Evolutionary conservation across 2,113 vertebrate species (phyloP).

Genomic region (Anolis sagrei): DNA sequence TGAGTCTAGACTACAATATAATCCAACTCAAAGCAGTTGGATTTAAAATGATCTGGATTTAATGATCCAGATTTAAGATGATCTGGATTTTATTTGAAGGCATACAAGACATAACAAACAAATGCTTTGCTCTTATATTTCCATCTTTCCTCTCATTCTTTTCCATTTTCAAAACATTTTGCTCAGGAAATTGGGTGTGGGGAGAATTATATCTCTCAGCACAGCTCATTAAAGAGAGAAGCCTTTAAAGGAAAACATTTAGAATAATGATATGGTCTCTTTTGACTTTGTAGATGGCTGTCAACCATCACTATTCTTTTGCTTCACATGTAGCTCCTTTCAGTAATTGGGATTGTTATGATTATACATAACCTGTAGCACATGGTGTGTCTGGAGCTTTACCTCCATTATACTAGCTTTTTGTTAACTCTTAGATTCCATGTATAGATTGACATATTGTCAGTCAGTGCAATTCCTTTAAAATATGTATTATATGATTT

Average conservation of each 20-base stretch:
- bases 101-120: background rate
- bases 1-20: too few species aligned
- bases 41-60: too few species aligned
- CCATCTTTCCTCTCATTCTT: slow-evolving; percentile 3
- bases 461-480: too few species aligned
- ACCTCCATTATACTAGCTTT: background rate
- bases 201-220: slow-evolving; percentile 60
- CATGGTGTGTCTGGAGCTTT: background rate
- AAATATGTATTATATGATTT: too few species aligned
- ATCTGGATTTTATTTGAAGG: background rate
- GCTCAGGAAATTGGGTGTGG: slow-evolving; percentile 43
- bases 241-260: slow-evolving; percentile 61
- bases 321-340: slow-evolving; percentile 45
- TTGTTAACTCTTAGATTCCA: background rate
- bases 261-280: slow-evolving; percentile 64
- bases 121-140: slow-evolving; percentile 10
- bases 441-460: background rate
- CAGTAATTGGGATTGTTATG: slow-evolving; percentile 42
- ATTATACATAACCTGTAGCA: background rate
- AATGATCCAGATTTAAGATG: too few species aligned
- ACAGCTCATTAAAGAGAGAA: slow-evolving; percentile 56
- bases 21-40: too few species aligned
- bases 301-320: slow-evolving; percentile 52
- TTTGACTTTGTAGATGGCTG: slow-evolving; percentile 60
- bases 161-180: slow-evolving; percentile 36